phyloP scores from a whole-genome alignment of 2,113 vertebrate species.

The Percina caprodes region DNA sequence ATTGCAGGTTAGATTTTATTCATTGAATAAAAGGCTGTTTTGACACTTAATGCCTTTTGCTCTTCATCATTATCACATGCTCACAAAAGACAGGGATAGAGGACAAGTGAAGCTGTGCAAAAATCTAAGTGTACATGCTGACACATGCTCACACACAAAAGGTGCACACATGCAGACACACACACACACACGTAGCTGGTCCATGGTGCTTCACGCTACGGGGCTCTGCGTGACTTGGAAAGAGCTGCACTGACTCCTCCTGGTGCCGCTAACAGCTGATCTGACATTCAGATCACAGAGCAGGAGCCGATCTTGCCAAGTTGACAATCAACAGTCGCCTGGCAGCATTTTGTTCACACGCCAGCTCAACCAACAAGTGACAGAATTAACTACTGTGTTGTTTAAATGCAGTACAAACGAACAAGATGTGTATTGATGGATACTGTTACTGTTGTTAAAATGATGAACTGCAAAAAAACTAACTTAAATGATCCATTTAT shows the following conservation, averaged over 20 bases:
- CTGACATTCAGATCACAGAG: slow-evolving; percentile 51
- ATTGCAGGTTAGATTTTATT: neutral
- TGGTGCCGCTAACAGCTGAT: slow-evolving; percentile 34
- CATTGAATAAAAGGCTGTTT: neutral
- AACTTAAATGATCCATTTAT: neutral
- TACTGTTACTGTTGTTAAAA: neutral
- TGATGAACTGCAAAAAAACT: neutral
- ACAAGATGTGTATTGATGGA: neutral
- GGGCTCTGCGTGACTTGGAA: slow-evolving; percentile 37
- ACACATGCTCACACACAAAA: neutral
- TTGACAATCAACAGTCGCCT: neutral
- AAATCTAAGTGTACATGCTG: neutral
- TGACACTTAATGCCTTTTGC: neutral
- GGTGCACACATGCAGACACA: slow-evolving; percentile 6
- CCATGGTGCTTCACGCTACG: slow-evolving; percentile 11
- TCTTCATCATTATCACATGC: neutral
- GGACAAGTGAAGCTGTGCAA: neutral
- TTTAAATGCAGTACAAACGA: neutral
- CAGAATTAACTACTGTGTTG: slow-evolving; percentile 8
- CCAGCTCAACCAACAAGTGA: neutral
- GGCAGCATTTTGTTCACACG: slow-evolving; percentile 1
- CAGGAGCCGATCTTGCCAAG: neutral
- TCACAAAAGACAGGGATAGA: neutral
- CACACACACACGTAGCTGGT: neutral
- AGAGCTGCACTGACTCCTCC: slow-evolving; percentile 35